Base-by-base conservation (phyloP, 2,113 vertebrate genomes). In the Podarcis cretensis region DNA sequence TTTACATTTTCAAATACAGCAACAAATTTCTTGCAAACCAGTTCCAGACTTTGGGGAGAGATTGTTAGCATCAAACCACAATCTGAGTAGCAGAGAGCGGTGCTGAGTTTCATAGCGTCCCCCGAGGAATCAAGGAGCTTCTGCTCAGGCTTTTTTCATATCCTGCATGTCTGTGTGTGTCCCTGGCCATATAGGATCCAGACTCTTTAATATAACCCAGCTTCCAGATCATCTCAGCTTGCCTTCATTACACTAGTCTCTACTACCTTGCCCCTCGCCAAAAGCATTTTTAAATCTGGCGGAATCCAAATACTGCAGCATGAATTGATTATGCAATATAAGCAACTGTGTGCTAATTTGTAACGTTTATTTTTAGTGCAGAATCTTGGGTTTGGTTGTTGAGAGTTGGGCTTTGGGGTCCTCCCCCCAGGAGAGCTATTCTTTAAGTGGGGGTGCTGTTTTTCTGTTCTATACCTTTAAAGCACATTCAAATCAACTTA, bases 1-100 rank as follows among this genome's bases (percentile, higher is more conserved):
- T 96, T 95, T 88, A 84, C 69, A 92, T 92, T 95, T 95, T 32
- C 90, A 94, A 95, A 90, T 84, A 89, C 77, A 93, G 86, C 94
- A 95, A 87, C 54, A 90, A 94, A 93, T 74, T 54, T 83, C 92
- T 93, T 91, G 86, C 92, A 96, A 95, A 95, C 93, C 93, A 94
- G 84, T 92, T 95, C 83, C 94, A 96, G 93, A 86, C 90, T 86
- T 37, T 91, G 89, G 85, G 71, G 91, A 92, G 92, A 91, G 83
- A 91, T 77, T 93, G 92, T 92, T 57, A 89, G 89, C 92, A 48
- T 84, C 90, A 48, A 69, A 90, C 92, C 93, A 94, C 90, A 95
- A 89, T 84, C 91, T 93, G 92, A 74, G 73, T 85, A 94, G 93
- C 74, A 91, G 85, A 89, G 89, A 94, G 88, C 89, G 90, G 43